Percentiles rank a stretch among this genome's conserved stretches.
These are phyloP conservation scores for Sussaba pulchella DNA, from an alignment of 2,888 invertebrate species.

Conservation along the genomic window DNA sequence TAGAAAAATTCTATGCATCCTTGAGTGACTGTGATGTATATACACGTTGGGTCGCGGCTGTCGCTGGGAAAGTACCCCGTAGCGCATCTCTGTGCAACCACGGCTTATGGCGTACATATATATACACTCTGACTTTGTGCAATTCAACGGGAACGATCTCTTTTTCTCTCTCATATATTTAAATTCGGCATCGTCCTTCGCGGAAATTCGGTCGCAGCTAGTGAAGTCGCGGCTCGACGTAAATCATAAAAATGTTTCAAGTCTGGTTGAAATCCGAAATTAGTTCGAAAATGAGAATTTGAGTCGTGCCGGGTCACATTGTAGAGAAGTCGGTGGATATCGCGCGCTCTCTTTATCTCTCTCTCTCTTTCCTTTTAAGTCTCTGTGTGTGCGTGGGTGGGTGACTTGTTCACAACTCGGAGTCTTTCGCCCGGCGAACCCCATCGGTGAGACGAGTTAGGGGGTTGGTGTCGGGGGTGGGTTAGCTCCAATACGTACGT, in stretches of 20 bases:
- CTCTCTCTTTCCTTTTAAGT: too few species aligned
- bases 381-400: neutral
- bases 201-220: neutral
- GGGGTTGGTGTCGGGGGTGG: too few species aligned
- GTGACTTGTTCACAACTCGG: slow-evolving; percentile 22
- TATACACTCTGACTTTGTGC: slow-evolving; percentile 2
- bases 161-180: neutral
- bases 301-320: neutral
- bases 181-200: too few species aligned
- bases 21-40: slow-evolving; percentile 65
- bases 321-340: too few species aligned
- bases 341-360: neutral
- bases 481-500: slow-evolving; percentile 38
- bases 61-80: neutral
- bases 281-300: neutral
- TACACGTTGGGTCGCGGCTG: slow-evolving; percentile 1
- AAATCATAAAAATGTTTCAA: neutral
- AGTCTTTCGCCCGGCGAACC: slow-evolving; percentile 27
- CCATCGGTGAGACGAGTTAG: neutral
- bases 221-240: neutral
- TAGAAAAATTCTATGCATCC: slow-evolving; percentile 71
- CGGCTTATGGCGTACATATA: neutral
- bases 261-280: neutral
- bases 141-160: neutral
- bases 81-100: neutral